phyloP scores from a whole-genome alignment of 2,888 invertebrate species.

The Eucera pruinosa region DNA sequence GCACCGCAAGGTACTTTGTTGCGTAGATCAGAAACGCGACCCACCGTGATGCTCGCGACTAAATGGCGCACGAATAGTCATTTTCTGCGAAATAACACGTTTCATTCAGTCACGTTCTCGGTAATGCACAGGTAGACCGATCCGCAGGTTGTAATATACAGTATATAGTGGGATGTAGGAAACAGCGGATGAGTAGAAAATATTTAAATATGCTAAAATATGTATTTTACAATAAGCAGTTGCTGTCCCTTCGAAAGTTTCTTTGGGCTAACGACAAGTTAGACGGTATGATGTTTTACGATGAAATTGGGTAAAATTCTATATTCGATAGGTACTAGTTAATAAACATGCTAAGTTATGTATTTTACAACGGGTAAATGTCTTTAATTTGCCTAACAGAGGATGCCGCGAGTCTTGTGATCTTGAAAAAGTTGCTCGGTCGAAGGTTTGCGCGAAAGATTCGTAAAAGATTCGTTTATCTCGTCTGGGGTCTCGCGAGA shows the following conservation, averaged over 20 bases:
- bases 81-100: conserved; percentile 45
- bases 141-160: not conserved
- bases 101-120: conserved; percentile 42
- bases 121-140: conserved; percentile 20
- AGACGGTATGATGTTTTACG: not conserved
- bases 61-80: conserved; percentile 33
- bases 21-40: conserved; percentile 38
- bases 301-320: too few relatives aligned
- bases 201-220: not conserved
- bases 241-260: not conserved
- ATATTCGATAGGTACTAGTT: too few relatives aligned
- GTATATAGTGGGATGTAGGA: not conserved
- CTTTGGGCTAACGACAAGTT: not conserved
- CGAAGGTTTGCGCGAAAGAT: conserved; percentile 7
- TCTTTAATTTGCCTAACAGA: not conserved
- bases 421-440: not conserved
- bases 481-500: conserved; percentile 5
- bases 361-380: too few relatives aligned
- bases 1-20: conserved; percentile 32
- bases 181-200: not conserved
- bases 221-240: not conserved
- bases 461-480: conserved; percentile 15
- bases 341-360: too few relatives aligned
- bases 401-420: too few relatives aligned
- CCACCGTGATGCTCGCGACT: conserved; percentile 3